Evolutionary conservation across 1,140 invertebrate species (phyloP), one percentile per base, ranked within the genome.

Genomic region (Trichonephila clavipes): DNA sequence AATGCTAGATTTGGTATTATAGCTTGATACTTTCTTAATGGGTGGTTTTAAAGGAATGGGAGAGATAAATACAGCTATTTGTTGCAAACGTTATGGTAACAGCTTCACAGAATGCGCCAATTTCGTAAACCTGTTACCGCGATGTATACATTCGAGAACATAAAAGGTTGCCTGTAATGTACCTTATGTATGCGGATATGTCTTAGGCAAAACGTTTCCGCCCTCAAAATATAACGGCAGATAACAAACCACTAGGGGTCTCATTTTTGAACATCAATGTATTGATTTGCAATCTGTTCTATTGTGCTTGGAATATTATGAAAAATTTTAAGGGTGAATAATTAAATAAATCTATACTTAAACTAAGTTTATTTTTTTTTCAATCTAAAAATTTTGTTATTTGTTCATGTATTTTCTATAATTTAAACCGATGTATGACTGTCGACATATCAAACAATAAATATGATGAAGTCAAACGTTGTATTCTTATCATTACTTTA

Each of bases 141-240:
- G 40, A 88, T 66, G 61, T 64, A 88, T 88, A 40, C 62, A 88
- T 88, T 34, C 61, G 16, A 21, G 34, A 40, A 88, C 61, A 88
- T 40, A 86, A 40, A 64, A 18, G 28, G 19, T 10, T 28, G 19
- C 61, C 61, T 88, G 34, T 66, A 88, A 88, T 88, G 28, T 5
- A 24, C 61, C 44, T 61, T 88, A 64, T 88, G 19, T 88, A 88
- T 88, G 86, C 86, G 24, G 61, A 34, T 28, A 64, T 88, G 16
- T 88, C 51, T 88, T 19, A 40, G 40, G 28, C 12, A 61, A 59
- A 85, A 59, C 4, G 83, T 21, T 59, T 7, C 14, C 10, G 12
- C 19, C 40, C 44, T 19, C 51, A 59, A 59, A 1, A 85, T 85
- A 28, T 28, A 18, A 24, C 21, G 51, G 44, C 8, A 85, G 58